Percentiles rank a stretch among this genome's conserved stretches.
phyloP scores from a whole-genome alignment of 2,797 vertebrate species.

The Distichodus sexfasciatus region DNA sequence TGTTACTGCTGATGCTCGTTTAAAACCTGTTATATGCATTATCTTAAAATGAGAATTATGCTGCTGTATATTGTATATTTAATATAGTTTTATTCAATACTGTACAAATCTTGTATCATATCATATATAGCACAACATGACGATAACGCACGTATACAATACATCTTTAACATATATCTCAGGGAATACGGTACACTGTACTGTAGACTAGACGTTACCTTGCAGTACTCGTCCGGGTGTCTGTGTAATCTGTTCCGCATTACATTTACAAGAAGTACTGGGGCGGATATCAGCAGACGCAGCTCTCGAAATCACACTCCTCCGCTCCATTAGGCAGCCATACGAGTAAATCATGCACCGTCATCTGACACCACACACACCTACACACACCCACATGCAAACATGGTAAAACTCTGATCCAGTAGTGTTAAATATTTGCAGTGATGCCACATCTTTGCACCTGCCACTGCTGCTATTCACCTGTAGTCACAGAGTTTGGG shows the following conservation, averaged over 20 bases:
- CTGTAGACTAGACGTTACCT: conserved; percentile 65
- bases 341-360: conserved; percentile 91
- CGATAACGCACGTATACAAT: too few species aligned
- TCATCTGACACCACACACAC: conserved; percentile 94
- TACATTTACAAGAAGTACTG: conserved; percentile 87
- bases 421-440: neutral
- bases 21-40: too few species aligned
- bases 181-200: too few species aligned
- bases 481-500: conserved; percentile 94
- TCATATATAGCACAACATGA: too few species aligned
- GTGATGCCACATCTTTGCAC: too few species aligned
- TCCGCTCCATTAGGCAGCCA: conserved; percentile 69
- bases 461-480: conserved; percentile 61
- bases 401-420: neutral
- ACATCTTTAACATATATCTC: too few species aligned
- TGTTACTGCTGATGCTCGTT: too few species aligned
- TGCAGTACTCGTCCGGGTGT: conserved; percentile 78
- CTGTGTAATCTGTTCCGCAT: conserved; percentile 83
- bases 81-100: too few species aligned
- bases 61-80: too few species aligned
- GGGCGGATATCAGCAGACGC: conserved; percentile 88
- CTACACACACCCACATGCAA: conserved; percentile 59
- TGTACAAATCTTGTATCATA: too few species aligned
- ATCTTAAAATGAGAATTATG: too few species aligned
- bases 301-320: conserved; percentile 91